These are phyloP conservation scores for Halichoeres trimaculatus DNA, from an alignment of 2,113 vertebrate genomes.

Conservation along the genomic window DNA sequence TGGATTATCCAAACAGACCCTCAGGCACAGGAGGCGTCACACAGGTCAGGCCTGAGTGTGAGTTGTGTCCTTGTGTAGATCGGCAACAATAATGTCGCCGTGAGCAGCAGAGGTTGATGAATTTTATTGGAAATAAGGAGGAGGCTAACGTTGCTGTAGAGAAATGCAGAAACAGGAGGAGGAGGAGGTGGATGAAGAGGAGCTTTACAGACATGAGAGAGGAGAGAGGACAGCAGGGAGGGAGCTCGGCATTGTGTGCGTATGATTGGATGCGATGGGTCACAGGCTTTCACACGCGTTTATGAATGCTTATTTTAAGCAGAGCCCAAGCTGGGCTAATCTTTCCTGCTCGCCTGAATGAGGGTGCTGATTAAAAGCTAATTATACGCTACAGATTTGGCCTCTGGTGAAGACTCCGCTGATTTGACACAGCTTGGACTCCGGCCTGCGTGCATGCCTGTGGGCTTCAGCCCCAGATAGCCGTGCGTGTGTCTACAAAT, in stretches of 20 bases:
- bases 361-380: constrained; percentile 82
- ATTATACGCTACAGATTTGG: constrained; percentile 82
- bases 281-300: constrained; percentile 77
- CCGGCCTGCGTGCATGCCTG: constrained; percentile 58
- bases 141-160: constrained; percentile 3
- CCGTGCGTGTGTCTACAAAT: constrained; percentile 45
- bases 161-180: constrained; percentile 25
- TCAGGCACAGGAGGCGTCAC: constrained; percentile 37
- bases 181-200: constrained; percentile 13
- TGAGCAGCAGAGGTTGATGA: not conserved
- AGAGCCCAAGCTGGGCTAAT: constrained; percentile 72
- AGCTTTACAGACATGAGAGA: constrained; percentile 36
- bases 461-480: constrained; percentile 61
- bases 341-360: constrained; percentile 74
- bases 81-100: not conserved
- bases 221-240: constrained; percentile 43
- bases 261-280: constrained; percentile 75
- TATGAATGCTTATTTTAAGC: constrained; percentile 81
- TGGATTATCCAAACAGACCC: constrained; percentile 73
- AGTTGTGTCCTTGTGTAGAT: not conserved
- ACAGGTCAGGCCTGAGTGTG: constrained; percentile 25
- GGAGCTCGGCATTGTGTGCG: constrained; percentile 58
- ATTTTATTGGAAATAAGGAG: constrained; percentile 22
- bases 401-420: constrained; percentile 74
- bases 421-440: constrained; percentile 75